Conservation (phyloP, 2,888 invertebrate genomes). For the Cosmorhoe ocellata region DNA sequence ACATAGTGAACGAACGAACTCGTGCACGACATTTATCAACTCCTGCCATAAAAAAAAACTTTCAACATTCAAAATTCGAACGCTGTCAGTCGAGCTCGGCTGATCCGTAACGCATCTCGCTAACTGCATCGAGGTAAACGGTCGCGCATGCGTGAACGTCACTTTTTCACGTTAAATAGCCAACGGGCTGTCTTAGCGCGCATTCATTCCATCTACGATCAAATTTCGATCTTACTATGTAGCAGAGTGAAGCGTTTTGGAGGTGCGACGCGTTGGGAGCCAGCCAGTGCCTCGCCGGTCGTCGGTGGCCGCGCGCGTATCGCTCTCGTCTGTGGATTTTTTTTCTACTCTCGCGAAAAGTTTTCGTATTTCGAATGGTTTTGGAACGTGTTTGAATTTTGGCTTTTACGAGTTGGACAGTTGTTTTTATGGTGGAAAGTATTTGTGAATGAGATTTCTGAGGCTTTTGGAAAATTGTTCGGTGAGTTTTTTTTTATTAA, state of each 20-base stretch:
- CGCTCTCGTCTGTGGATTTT: slow-evolving; percentile 23
- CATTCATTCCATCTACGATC: slow-evolving; percentile 70
- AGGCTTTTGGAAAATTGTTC: slow-evolving; percentile 29
- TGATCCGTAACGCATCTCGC: slow-evolving; percentile 22
- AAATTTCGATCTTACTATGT: slow-evolving; percentile 80
- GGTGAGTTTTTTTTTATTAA: slow-evolving; percentile 36
- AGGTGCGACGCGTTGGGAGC: slow-evolving; percentile 36
- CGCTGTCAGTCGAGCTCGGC: slow-evolving; percentile 4
- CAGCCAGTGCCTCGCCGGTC: slow-evolving; percentile 55
- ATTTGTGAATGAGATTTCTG: slow-evolving; percentile 35
- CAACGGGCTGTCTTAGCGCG: slow-evolving; percentile 70
- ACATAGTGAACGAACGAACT: too few species aligned
- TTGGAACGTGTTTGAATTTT: slow-evolving; percentile 26
- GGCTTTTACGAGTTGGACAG: slow-evolving; percentile 10
- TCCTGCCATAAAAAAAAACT: neutral
- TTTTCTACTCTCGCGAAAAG: slow-evolving; percentile 51
- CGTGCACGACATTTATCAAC: too few species aligned
- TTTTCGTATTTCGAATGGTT: slow-evolving; percentile 57
- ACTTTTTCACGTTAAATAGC: slow-evolving; percentile 61
- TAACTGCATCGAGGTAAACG: slow-evolving; percentile 67
- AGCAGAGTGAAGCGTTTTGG: slow-evolving; percentile 69
- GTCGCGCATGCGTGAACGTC: slow-evolving; percentile 66
- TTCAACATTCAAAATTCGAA: slow-evolving; percentile 1
- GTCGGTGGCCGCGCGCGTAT: slow-evolving; percentile 54
- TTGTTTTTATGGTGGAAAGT: slow-evolving; percentile 35